Evolutionary conservation across 2,888 invertebrate genomes (phyloP), one percentile per base, ranked within the genome.

Genomic region (Mimas tiliae): DNA sequence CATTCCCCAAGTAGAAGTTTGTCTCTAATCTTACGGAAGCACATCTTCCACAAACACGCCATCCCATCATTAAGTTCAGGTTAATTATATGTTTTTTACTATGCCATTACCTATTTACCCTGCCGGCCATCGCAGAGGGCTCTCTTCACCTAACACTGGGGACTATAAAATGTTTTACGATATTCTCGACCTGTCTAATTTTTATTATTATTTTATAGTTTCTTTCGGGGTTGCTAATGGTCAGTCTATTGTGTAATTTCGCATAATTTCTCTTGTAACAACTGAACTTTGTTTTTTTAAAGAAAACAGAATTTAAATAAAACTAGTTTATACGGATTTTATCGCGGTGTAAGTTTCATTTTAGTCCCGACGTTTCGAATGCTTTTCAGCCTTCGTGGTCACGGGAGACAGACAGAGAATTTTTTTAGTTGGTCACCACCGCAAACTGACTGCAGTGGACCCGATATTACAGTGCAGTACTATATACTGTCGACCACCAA

Each of bases 1-100:
- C n/a, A 27, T 27, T 27, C 27, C 27, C 45, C 45, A 14, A 45
- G 11, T 7, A 45, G 38, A 38, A 38, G 38, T 45, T 14, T 9
- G n/a, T 53, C 33, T 53, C 33, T 42, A 48, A 50, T 63, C 52
- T 45, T 47, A 34, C 11, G n/a, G 42, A 52, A 53, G 52, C 33
- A 27, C 42, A 33, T 62, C 7, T 51, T 63, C 34, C 34, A 38
- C 38, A 34, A 48, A 53, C 74, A 75, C 76, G 77, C 74, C 65
- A 76, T 71, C 72, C 69, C 67, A 72, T 78, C 76, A 72, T 78
- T 80, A 80, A 69, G 74, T 67, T 63, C 42, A 45, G 63, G 68
- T 74, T 80, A 79, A 79, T 74, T 79, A 74, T 70, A 69, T 74
- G 72, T 79, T 79, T 82, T 79, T 80, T 42, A 58, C 19, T 38